phyloP scores from a whole-genome alignment of 2,797 vertebrate genomes.

The Pipistrellus kuhlii region DNA sequence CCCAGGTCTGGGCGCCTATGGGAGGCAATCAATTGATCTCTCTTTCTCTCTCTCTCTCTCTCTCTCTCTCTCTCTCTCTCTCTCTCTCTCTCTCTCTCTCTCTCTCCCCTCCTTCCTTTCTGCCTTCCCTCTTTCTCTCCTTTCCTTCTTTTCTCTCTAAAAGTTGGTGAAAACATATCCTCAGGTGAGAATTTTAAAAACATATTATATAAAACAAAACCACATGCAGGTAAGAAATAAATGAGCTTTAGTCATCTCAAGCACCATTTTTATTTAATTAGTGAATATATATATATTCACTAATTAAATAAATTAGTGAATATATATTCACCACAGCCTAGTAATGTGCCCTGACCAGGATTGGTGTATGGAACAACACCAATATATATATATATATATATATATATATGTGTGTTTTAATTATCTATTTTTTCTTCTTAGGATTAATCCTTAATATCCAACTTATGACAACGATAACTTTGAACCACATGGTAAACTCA shows the following conservation, averaged over 20 bases:
- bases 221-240: neutral
- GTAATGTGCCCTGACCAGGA: too few relatives aligned
- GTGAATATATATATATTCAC: neutral
- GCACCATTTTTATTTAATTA: neutral
- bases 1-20: neutral
- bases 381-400: neutral
- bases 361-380: too few relatives aligned
- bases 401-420: neutral
- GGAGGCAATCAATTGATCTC: neutral
- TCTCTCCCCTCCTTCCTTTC: too few relatives aligned
- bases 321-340: too few relatives aligned
- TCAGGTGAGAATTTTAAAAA: neutral
- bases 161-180: neutral
- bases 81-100: too few relatives aligned
- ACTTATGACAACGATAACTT: slow-evolving; percentile 19
- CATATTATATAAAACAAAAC: slow-evolving; percentile 7
- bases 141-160: neutral
- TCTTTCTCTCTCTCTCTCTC: neutral
- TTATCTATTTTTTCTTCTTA: neutral
- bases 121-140: too few relatives aligned
- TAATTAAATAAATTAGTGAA: too few relatives aligned
- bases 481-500: slow-evolving; percentile 58
- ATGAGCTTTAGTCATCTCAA: neutral
- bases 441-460: neutral
- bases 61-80: neutral